Evolutionary conservation across 1,140 invertebrate species (phyloP).

Genomic region (Panonychus citri): DNA sequence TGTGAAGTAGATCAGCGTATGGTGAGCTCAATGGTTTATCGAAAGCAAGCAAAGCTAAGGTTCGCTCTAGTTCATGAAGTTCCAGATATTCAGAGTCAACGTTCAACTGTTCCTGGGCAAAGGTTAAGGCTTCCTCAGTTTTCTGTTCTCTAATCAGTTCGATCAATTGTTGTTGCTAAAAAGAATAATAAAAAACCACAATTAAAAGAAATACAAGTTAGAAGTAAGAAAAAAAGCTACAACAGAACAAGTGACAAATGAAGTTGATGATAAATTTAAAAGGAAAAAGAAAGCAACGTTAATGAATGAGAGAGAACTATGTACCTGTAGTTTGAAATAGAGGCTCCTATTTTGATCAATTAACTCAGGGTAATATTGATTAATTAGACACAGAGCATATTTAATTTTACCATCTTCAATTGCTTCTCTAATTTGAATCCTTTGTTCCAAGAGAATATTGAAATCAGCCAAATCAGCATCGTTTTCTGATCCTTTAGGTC

Average conservation of each 20-base stretch:
- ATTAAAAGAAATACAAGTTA: background rate
- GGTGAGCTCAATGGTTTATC: constrained; percentile 83
- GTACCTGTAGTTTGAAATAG: constrained; percentile 77
- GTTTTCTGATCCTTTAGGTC: constrained; percentile 18
- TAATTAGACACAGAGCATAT: constrained; percentile 76
- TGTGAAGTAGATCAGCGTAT: constrained; percentile 77
- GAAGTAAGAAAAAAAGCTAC: background rate
- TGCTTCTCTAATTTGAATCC: constrained; percentile 79
- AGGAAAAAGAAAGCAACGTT: too few species aligned
- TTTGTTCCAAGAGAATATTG: constrained; percentile 38
- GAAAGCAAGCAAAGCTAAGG: constrained; percentile 80
- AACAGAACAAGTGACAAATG: background rate
- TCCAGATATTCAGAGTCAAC: constrained; percentile 64
- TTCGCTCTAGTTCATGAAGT: constrained; percentile 37
- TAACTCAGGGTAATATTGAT: constrained; percentile 77
- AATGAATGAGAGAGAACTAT: background rate
- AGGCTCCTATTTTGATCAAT: constrained; percentile 82
- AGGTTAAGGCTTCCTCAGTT: constrained; percentile 82
- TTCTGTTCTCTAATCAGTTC: constrained; percentile 70
- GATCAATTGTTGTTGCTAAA: constrained; percentile 74
- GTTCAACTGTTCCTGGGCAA: constrained; percentile 71
- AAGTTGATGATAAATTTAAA: background rate
- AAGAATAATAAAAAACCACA: too few species aligned
- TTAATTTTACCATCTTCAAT: constrained; percentile 79
- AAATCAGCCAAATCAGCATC: constrained; percentile 1